Base-by-base conservation (phyloP, 2,113 vertebrate species). In the Eubucco bourcierii region DNA sequence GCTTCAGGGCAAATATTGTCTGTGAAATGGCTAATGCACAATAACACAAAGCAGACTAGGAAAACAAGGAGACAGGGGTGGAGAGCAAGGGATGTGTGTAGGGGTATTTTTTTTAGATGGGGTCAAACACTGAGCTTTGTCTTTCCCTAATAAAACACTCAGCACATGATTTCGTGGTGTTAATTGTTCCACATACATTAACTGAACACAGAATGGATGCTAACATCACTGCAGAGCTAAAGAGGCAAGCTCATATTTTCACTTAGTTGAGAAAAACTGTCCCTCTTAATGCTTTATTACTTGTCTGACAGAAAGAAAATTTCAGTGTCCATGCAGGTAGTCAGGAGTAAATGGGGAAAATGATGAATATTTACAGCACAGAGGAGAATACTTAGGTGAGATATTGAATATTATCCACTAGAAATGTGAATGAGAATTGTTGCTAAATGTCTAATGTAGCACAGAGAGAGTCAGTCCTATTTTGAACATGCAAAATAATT, bases 271-370 rank as follows among this genome's bases (percentile, higher is more conserved):
- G 87, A 90, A 92, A 93, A 95, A 90, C 61, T 80, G 84, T 60
- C 84, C 76, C 65, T 83, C 75, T 80, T 80, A 78, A 87, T 68
- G 84, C 79, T 92, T 94, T 90, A 87, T 58, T 58, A 80, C 58
- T 68, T 87, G 87, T 87, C 60, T 87, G 89, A 74, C 91, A 85
- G 81, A 74, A 91, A 75, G 88, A 93, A 89, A 87, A 94, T 93
- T 75, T 91, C 76, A 58, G 44, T 80, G 25, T 46, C 81, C 74
- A 37, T 64, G 84, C 53, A 71, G 47, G 80, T 37, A 84, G 60
- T 67, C 82, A 91, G 79, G 41, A 92, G 34, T 66, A 72, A 47
- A 91, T 75, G 76, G 72, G 46, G 29, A 28, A 92, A 93, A 79
- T 87, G 7, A 93, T 67, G 79, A 89, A 87, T 91, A 92, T 93